phyloP scores from a whole-genome alignment of 2,888 invertebrate species.

The Drosophila pseudotalamancana region DNA sequence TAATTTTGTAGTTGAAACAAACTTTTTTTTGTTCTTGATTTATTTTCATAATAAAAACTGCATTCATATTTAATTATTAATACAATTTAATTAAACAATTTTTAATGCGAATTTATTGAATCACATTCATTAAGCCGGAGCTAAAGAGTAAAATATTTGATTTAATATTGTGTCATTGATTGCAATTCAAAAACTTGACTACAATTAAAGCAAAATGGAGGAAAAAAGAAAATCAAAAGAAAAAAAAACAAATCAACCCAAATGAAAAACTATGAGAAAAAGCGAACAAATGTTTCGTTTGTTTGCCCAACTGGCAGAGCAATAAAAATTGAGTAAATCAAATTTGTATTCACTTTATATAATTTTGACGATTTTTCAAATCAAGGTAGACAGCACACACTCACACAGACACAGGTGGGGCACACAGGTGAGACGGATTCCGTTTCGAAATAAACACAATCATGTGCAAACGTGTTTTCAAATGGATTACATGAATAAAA shows the following conservation, averaged over 20 bases:
- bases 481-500: conserved; percentile 80
- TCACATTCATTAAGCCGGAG: background rate
- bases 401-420: background rate
- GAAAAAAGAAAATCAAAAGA: conserved; percentile 1
- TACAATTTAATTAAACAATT: background rate
- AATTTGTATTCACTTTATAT: conserved; percentile 80
- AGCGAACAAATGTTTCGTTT: conserved; percentile 48
- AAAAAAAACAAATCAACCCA: background rate
- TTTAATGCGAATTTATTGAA: background rate
- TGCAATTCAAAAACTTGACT: background rate
- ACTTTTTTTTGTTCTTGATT: no score
- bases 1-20: no score
- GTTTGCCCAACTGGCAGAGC: conserved; percentile 42
- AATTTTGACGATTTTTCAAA: conserved; percentile 79
- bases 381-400: conserved; percentile 33
- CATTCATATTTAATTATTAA: background rate
- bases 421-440: conserved; percentile 49
- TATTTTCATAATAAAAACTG: background rate
- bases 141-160: conserved; percentile 11
- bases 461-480: conserved; percentile 80
- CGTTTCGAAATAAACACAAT: conserved; percentile 75
- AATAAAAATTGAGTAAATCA: conserved; percentile 73
- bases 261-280: conserved; percentile 4
- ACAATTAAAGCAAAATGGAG: background rate
- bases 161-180: conserved; percentile 1